phyloP scores from a whole-genome alignment of 2,113 vertebrate genomes.

The Thryonomys swinderianus region DNA sequence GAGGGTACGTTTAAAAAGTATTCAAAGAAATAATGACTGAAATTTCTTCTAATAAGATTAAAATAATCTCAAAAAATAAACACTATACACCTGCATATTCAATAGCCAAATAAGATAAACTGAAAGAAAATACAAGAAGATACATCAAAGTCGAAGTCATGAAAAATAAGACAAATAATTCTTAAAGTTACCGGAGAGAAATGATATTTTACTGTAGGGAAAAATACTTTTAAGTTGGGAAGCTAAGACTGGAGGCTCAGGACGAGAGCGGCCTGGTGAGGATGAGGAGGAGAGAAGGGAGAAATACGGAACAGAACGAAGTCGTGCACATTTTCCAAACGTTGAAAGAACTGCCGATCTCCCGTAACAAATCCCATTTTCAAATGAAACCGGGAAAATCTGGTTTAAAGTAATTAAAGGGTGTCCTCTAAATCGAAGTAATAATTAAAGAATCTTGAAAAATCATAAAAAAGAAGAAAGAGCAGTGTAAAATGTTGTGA shows the following conservation, averaged over 20 bases:
- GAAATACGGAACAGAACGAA: not conserved
- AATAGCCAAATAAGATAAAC: not conserved
- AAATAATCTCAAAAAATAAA: not conserved
- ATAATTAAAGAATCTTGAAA: not conserved
- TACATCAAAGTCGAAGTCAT: not conserved
- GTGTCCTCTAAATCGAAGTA: not conserved
- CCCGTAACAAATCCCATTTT: not conserved
- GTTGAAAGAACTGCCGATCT: not conserved
- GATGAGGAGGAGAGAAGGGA: not conserved
- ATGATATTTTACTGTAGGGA: not conserved
- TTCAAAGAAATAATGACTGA: not conserved
- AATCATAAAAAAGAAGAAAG: not conserved
- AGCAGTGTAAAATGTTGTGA: not conserved
- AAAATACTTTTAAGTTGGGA: not conserved
- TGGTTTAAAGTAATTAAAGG: not conserved
- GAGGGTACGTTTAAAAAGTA: not conserved
- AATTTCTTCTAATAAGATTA: not conserved
- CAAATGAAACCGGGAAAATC: not conserved
- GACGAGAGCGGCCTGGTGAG: not conserved
- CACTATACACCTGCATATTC: not conserved
- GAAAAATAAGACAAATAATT: not conserved
- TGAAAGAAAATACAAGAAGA: not conserved
- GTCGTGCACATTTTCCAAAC: not conserved
- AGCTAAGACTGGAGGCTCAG: not conserved
- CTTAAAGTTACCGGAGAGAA: not conserved